Percentiles rank a stretch among this genome's conserved stretches.
Evolutionary conservation across 2,113 vertebrate species (phyloP).

Genomic region (Labrus mixtus): DNA sequence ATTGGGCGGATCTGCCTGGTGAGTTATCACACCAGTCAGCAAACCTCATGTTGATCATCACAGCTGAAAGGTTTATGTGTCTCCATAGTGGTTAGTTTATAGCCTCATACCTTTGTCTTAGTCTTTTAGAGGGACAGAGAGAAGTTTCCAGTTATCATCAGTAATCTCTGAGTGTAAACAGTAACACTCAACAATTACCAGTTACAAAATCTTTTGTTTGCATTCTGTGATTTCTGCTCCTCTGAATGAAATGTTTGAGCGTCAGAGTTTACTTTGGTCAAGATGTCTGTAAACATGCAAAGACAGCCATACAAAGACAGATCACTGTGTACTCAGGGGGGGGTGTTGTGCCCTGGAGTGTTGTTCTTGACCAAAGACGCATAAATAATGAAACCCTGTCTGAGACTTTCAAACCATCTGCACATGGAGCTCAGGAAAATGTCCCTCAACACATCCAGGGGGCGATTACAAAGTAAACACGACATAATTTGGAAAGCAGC

Average conservation of each 20-base stretch:
- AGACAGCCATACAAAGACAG: conserved; percentile 21
- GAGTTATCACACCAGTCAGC: conserved; percentile 65
- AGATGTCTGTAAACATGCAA: conserved; percentile 39
- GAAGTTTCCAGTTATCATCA: conserved; percentile 44
- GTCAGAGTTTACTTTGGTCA: conserved; percentile 36
- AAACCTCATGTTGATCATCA: conserved; percentile 44
- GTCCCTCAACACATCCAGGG: not conserved
- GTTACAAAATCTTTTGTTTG: conserved; percentile 30
- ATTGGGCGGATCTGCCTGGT: conserved; percentile 98
- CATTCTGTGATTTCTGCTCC: conserved; percentile 37
- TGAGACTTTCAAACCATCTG: conserved; percentile 33
- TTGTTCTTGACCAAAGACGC: conserved; percentile 25
- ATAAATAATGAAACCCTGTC: conserved; percentile 21
- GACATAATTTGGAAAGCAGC: not conserved
- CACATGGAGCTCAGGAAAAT: conserved; percentile 26
- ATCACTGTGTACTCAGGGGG: conserved; percentile 39
- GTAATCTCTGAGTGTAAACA: conserved; percentile 32
- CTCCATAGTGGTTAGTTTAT: conserved; percentile 43
- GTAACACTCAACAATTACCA: conserved; percentile 19
- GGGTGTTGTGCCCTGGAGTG: not conserved
- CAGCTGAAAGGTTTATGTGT: conserved; percentile 43
- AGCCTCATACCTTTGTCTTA: conserved; percentile 21
- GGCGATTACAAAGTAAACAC: not conserved
- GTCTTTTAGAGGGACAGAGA: conserved; percentile 29
- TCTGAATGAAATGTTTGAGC: conserved; percentile 43